Evolutionary conservation across 2,888 invertebrate genomes (phyloP), one percentile per base, ranked within the genome.

Genomic region (Pelosia muscerda): DNA sequence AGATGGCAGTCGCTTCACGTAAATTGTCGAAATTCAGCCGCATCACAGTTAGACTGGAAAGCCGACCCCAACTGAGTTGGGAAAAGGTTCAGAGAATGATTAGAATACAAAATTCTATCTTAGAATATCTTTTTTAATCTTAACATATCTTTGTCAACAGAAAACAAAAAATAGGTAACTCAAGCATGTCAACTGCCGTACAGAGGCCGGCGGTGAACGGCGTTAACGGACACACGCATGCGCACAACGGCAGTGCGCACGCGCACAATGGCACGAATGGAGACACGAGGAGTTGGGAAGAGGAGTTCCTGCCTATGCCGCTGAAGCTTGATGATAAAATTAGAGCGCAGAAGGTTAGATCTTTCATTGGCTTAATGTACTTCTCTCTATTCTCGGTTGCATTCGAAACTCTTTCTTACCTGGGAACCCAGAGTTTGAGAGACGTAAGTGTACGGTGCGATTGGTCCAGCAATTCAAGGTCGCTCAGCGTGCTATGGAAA

Each of bases 231-330:
- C 77, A 79, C 73, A 71, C 66, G 13, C 68, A 54, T 23, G 23
- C 53, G 55, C 66, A 68, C 55, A 68, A 74, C 60, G 72, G 77
- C 55, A 53, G 28, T 66, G 65, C 63, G 60, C 72, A n/a, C 64
- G 66, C 53, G 59, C 68, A 55, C 78, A 83, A 31, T 66, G 82
- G 76, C 2, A 58, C 64, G 3, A 65, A 70, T 56, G 69, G 68
- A 34, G 72, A 61, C 61, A 57, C 69, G 58, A 68, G 77, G 59
- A 22, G 74, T 31, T 92, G 92, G 91, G 89, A 88, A 65, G 85
- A 88, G 19, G 86, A 86, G 86, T 94, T 95, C 84, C 86, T 93
- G 74, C 94, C 95, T 4, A 86, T 89, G 2, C 83, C 90, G 5
- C 84, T 95, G 55, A 72, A 83, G 54, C 83, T 95, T 0, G 88